These are phyloP conservation scores for Amiota mariae DNA, from an alignment of 2,888 invertebrate genomes.

Conservation along the genomic window DNA sequence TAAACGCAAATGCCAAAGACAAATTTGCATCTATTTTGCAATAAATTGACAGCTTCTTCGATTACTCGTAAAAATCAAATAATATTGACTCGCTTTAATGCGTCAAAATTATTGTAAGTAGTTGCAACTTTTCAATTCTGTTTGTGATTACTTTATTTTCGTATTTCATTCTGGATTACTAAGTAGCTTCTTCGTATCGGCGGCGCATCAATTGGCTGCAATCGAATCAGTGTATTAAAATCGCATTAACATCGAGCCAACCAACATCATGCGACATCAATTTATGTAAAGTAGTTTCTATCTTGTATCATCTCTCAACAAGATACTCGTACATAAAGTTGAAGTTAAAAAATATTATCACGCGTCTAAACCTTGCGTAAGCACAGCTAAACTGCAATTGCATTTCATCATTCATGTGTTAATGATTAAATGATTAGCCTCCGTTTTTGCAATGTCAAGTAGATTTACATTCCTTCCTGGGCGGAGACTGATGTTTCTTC, in stretches of 20 bases:
- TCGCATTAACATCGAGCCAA: conserved; percentile 52
- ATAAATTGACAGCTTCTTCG: too few species aligned
- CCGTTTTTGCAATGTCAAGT: conserved; percentile 29
- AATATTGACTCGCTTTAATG: background rate
- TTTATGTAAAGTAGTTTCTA: conserved; percentile 26
- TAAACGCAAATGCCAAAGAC: too few species aligned
- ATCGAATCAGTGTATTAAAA: conserved; percentile 60
- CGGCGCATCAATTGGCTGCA: conserved; percentile 58
- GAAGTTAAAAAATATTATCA: conserved; percentile 52
- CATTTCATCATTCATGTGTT: conserved; percentile 36
- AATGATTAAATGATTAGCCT: conserved; percentile 62
- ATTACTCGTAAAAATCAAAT: too few species aligned
- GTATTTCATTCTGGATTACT: background rate
- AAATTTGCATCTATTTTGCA: too few species aligned
- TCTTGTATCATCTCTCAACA: background rate
- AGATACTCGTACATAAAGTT: too few species aligned
- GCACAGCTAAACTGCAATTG: background rate
- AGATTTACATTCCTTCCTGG: too few species aligned
- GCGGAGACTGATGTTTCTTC: background rate
- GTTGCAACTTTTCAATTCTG: too few species aligned
- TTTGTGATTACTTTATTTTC: background rate
- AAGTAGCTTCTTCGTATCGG: conserved; percentile 45
- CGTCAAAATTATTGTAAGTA: background rate
- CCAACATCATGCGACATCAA: background rate
- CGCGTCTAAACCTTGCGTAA: conserved; percentile 42